Percentiles rank a stretch among this genome's conserved stretches.
Conservation (phyloP, 2,888 invertebrate genomes). For the Panzeria rudis region DNA sequence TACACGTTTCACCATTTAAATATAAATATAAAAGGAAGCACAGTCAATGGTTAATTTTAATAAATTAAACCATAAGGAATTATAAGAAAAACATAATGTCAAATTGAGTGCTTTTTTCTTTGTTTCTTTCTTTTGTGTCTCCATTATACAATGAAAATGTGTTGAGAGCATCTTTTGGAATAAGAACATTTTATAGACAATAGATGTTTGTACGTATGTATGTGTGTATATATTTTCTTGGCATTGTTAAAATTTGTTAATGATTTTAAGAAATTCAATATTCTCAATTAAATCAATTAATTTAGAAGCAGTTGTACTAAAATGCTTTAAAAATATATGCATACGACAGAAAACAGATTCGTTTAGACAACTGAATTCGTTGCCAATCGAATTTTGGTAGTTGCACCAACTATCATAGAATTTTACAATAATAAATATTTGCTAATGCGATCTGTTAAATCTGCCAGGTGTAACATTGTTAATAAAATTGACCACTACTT, state of each 20-base stretch:
- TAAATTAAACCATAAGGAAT: slow-evolving; percentile 33
- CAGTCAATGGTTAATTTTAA: slow-evolving; percentile 22
- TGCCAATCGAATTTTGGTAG: no score
- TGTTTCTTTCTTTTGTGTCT: no score
- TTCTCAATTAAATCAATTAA: not conserved
- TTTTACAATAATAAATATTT: no score
- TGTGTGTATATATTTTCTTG: not conserved
- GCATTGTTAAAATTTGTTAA: not conserved
- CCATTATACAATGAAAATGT: not conserved
- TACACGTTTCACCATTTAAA: slow-evolving; percentile 10
- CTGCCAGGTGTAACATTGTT: no score
- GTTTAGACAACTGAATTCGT: no score
- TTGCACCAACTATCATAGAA: no score
- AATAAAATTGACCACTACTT: no score
- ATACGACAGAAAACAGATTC: no score
- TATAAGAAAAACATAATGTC: not conserved
- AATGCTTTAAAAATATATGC: not conserved
- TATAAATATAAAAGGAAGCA: slow-evolving; percentile 18
- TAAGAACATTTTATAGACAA: not conserved
- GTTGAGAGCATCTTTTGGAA: not conserved
- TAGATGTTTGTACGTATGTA: not conserved
- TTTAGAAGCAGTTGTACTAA: not conserved
- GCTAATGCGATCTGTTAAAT: no score
- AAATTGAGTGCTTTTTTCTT: not conserved
- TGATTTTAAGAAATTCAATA: not conserved